Evolutionary conservation across 2,888 invertebrate species (phyloP), one percentile per base, ranked within the genome.

Genomic region (Dicyrtoma fusca): DNA sequence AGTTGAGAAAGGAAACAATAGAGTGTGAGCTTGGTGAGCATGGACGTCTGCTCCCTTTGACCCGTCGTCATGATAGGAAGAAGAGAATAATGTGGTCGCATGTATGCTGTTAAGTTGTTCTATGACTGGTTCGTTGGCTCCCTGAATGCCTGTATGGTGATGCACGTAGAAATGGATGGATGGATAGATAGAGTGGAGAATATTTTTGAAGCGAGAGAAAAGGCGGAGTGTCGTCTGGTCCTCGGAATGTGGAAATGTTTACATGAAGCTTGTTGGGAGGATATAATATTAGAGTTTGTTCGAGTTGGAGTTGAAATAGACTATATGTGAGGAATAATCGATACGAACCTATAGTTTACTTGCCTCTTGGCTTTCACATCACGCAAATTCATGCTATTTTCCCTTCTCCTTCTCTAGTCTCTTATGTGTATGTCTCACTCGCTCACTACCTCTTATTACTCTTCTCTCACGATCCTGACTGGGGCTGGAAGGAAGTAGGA

Each of bases 301-400:
- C 14, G 14, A 25, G 26, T 57, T 23, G 57, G 25, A 57, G 5
- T 25, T 23, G 23, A 25, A 57, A 11, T n/a, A n/a, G 64, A 23
- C 57, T 57, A 68, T 45, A 68, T 68, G 68, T 34, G 45, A 61
- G 26, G 57, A 53, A 62, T 53, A 71, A 57, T 62, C 63, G 57
- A 64, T 62, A 61, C 57, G 44, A 65, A 55, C 59, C 55, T 71
- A 45, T 63, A 66, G 70, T 74, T 68, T 57, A 45, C 57, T 59
- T 57, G 72, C 66, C 74, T 74, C 69, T 74, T 72, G 72, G 69
- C 69, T 72, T 74, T 72, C 72, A 72, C 72, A 74, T 74, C 74
- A 74, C 74, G 71, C 74, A 71, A 74, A 63, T 70, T 70, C 70
- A 63, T 70, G 70, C 63, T 63, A 53, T 63, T 53, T 26, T 34